Evolutionary conservation across 2,797 vertebrate genomes (phyloP).

Genomic region (Denticeps clupeoides): DNA sequence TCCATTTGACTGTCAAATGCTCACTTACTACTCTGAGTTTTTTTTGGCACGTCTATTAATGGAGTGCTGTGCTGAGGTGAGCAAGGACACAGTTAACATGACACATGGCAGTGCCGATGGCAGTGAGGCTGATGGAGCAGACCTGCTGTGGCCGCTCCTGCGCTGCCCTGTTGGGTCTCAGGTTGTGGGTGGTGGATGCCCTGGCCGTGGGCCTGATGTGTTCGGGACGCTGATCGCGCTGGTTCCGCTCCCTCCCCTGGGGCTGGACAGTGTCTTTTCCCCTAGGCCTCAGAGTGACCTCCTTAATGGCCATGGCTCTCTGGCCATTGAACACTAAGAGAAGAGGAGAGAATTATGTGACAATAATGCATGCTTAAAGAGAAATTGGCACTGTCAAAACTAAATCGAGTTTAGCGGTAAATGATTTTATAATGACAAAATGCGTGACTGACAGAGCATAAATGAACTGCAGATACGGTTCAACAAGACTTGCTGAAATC

Average conservation of each 20-base stretch:
- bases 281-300: conserved; percentile 74
- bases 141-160: conserved; percentile 94
- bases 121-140: background rate
- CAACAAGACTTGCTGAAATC: background rate
- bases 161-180: conserved; percentile 70
- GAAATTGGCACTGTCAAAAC: background rate
- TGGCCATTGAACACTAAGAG: conserved; percentile 82
- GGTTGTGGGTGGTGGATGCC: conserved; percentile 67
- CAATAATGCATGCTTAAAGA: background rate
- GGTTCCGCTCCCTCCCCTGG: conserved; percentile 79
- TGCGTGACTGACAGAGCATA: too few species aligned
- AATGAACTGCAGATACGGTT: conserved; percentile 9
- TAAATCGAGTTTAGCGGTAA: too few species aligned
- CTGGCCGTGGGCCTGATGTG: conserved; percentile 63
- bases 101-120: background rate
- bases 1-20: background rate
- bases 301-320: conserved; percentile 72
- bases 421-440: too few species aligned
- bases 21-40: conserved; percentile 1
- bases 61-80: background rate
- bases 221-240: conserved; percentile 64
- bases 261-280: conserved; percentile 74
- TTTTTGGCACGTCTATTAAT: conserved; percentile 1
- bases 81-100: background rate
- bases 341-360: conserved; percentile 9